These are phyloP conservation scores for Brachionus paranguensis DNA, from an alignment of 1,140 invertebrate species.

Conservation along the genomic window DNA sequence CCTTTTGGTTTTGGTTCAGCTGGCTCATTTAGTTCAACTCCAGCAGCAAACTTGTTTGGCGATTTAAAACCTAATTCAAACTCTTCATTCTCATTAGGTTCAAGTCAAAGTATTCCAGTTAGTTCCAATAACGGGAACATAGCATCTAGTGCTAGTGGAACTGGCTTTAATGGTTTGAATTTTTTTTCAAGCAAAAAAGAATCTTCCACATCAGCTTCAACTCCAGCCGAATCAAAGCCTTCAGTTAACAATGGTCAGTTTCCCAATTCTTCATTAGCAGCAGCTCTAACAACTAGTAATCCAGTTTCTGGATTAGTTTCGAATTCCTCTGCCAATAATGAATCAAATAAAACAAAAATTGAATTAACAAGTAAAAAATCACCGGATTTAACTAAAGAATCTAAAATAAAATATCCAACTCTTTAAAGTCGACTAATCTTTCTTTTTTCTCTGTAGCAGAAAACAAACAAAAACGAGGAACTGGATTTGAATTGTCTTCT, in stretches of 20 bases:
- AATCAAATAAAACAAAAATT: neutral
- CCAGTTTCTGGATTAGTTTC: neutral
- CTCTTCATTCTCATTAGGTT: neutral
- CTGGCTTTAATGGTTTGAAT: neutral
- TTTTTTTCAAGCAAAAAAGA: neutral
- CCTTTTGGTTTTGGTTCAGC: slow-evolving; percentile 16
- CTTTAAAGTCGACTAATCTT: neutral
- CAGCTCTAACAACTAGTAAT: neutral
- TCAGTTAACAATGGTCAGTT: neutral
- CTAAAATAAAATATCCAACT: neutral
- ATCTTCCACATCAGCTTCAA: neutral
- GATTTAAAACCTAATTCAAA: neutral
- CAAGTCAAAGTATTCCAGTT: neutral
- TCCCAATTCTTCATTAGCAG: neutral
- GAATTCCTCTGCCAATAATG: neutral
- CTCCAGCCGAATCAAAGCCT: neutral
- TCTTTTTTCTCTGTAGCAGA: neutral
- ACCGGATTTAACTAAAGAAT: neutral
- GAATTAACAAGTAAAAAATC: neutral
- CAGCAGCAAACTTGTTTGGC: neutral
- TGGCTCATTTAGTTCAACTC: neutral
- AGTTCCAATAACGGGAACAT: neutral
- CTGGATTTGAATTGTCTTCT: neutral
- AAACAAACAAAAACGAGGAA: neutral
- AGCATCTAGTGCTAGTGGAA: neutral